Evolutionary conservation across 2,797 vertebrate species (phyloP), one percentile per base, ranked within the genome.

Genomic region (Gymnoscopelus microlampas): DNA sequence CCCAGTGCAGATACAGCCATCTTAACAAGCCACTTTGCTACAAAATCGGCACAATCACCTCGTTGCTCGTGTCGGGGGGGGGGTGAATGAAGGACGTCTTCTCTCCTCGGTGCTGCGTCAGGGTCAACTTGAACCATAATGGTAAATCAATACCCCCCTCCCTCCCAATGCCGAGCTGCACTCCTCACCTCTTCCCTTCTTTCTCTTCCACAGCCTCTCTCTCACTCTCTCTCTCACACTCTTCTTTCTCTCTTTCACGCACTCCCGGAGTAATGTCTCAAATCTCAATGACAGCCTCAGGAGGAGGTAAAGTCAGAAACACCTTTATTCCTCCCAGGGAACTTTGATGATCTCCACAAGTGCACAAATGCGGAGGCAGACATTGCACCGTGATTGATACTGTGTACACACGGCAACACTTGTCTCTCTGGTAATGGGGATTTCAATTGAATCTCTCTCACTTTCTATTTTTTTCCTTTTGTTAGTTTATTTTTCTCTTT

Each of bases 261-360:
- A 74, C 81, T 86, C 44, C 83, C 83, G 69, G 77, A 83, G 63
- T 51, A 24, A 82, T 88, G 54, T 68, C 77, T 87, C 68, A 88
- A 50, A 77, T 63, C 76, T 60, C 48, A 64, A 74, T 76, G 61
- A 66, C 14, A 26, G 68, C 61, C 71, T 78, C 68, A 29, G 0
- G 23, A 74, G 68, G 69, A 70, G 32, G 54, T 11, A 73, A 82
- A 81, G 77, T 78, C 79, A 61, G 75, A 81, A 71, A 73, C 73
- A 66, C 61, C 69, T 76, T 66, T 2, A 70, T 76, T 80, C 32
- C 55, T 68, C 56, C 50, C 19, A 0, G 12, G 53, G 73, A 82
- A 77, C 53, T n/a, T 63, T 57, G 76, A 84, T 78, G 68, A 71
- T 81, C 58, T 82, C 71, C 63, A 65, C 77, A 77, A 60, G 59